Base-by-base conservation (phyloP, 2,113 vertebrate genomes). In the Amblyopsis rosae region DNA sequence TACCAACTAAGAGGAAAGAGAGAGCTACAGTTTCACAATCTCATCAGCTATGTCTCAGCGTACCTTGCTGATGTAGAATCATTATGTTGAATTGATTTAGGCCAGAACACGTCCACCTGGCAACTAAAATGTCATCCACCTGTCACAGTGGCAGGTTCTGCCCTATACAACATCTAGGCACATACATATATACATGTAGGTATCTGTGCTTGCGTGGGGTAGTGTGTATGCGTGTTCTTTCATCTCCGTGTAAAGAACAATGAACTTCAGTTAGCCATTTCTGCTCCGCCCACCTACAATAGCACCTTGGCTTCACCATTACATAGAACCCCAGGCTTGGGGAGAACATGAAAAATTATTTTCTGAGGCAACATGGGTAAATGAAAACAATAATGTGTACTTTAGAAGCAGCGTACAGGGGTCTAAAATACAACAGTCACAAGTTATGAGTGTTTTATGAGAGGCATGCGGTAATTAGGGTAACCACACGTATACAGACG, bases 301-400 rank as follows among this genome's bases (percentile, higher is more conserved):
- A 81, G 80, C 83, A 83, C 85, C 85, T 76, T 65, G 80, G 74
- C 60, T 26, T 79, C 74, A 77, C 73, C 56, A 41, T 62, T 50
- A 53, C 68, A 60, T 7, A 54, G 57, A 65, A 62, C 13, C 57
- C 69, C 35, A 6, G 60, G 32, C 46, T 55, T 47, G 62, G 49
- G 15, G 62, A 82, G 75, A 2, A 15, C 12, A 19, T 62, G 51
- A 12, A 64, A 3, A 15, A 45, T n/a, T 6, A 26, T 41, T 47
- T 12, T 47, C 12, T 57, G 73, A 71, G 70, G 71, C 48, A 69
- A 73, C 63, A 13, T 0, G 63, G 35, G 72, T 9, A 32, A 57
- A 32, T 62, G 32, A 26, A 68, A 69, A 17, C 17, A 7, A 47
- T 1, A 59, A 58, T 10, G 71, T 58, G 57, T 54, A 46, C 54